Conservation (phyloP, 2,113 vertebrate species). For the Heterotilapia buettikoferi region DNA sequence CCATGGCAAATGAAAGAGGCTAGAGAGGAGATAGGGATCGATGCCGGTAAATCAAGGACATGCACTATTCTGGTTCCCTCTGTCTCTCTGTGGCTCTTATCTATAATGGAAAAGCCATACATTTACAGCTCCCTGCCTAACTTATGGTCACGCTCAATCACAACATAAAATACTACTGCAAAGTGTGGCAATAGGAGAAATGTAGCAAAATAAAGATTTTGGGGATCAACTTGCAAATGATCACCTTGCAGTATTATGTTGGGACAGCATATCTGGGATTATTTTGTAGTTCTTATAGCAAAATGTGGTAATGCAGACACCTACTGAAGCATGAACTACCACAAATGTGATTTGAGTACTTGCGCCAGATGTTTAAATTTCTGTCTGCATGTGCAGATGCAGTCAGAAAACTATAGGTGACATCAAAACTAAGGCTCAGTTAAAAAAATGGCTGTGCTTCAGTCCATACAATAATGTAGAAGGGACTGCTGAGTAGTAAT, state of each 20-base stretch:
- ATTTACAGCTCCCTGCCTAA: conserved; percentile 54
- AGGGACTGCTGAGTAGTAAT: background rate
- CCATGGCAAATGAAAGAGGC: conserved; percentile 57
- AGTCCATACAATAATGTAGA: accelerated
- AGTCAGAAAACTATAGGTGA: background rate
- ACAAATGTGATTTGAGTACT: background rate
- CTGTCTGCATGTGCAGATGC: background rate
- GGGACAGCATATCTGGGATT: background rate
- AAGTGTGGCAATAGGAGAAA: background rate
- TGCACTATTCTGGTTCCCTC: conserved; percentile 58
- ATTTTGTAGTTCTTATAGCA: background rate
- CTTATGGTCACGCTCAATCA: conserved; percentile 57
- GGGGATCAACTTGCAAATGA: conserved; percentile 3
- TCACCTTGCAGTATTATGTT: background rate
- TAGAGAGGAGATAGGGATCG: conserved; percentile 59
- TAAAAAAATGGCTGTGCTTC: background rate
- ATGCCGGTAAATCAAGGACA: conserved; percentile 71
- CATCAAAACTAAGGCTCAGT: background rate
- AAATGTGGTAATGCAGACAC: background rate
- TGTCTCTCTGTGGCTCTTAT: conserved; percentile 65
- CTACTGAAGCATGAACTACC: background rate
- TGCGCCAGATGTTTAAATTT: background rate
- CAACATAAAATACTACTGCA: conserved; percentile 52
- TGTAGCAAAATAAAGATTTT: background rate
- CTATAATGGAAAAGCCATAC: conserved; percentile 72